Base-by-base conservation (phyloP, 2,888 invertebrate genomes). In the Catocala fraxini region DNA sequence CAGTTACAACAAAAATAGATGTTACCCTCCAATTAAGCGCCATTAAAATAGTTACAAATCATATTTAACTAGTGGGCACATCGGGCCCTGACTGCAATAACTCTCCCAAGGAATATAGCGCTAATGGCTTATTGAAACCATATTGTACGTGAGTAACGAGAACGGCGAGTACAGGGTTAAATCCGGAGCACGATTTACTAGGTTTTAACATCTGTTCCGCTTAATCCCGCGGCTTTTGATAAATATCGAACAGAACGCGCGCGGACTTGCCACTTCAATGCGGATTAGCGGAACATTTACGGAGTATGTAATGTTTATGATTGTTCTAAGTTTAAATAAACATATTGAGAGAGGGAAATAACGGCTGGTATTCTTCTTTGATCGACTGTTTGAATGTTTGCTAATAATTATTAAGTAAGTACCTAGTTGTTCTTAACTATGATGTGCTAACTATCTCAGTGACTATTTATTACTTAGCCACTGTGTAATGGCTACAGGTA, bases 81-180 rank as follows among this genome's bases (percentile, higher is more conserved):
- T 68, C 63, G 68, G 70, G 71, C 65, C 61, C 59, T 71, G 69
- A 57, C 60, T 61, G 75, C 71, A 60, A 77, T 79, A 82, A 78
- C 72, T 79, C 82, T 77, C 68, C 59, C 63, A 69, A 71, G 62
- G 54, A 76, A 75, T 71, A 78, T 79, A 77, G 62, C 67, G 68
- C 70, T 77, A 81, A 79, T 79, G 81, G 79, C 72, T 81, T 84
- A 84, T 84, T 77, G 79, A 74, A 82, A 81, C 78, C 83, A 84
- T 78, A 81, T 82, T 82, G 80, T 71, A 63, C 65, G 51, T 75
- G 77, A 79, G 51, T 75, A 75, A 77, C 68, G 73, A 55, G 61
- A 59, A 63, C 68, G 68, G 56, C 58, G 60, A 41, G 55, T 63
- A 51, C 60, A 59, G 68, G 59, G 51, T 65, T 63, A 66, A 60